Percentiles rank a stretch among this genome's conserved stretches.
Conservation (phyloP, 2,888 invertebrate genomes). For the Cyclophora albipunctata region DNA sequence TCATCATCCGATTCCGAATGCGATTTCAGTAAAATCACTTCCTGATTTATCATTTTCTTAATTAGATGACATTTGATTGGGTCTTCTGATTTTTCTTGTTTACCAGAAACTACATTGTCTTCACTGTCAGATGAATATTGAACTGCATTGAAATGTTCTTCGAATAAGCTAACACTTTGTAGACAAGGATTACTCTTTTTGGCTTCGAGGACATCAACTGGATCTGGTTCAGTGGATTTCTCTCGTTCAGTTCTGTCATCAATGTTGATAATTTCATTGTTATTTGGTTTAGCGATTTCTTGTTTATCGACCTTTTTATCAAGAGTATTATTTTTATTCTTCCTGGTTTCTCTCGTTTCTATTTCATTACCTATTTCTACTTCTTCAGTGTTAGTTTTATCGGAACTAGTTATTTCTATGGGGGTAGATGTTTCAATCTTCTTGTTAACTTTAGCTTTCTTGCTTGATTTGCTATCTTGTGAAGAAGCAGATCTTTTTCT, state of each 20-base stretch:
- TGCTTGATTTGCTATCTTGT: conserved; percentile 4
- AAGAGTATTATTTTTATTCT: conserved; percentile 3
- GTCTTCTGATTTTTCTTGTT: conserved; percentile 7
- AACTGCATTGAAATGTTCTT: conserved; percentile 38
- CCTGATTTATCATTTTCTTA: conserved; percentile 8
- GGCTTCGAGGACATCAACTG: too few relatives aligned
- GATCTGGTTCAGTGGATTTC: too few relatives aligned
- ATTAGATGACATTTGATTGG: conserved; percentile 2
- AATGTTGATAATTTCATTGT: background rate
- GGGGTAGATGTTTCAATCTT: too few relatives aligned
- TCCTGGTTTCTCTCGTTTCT: conserved; percentile 15
- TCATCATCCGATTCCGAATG: conserved; percentile 36
- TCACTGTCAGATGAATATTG: conserved; percentile 21
- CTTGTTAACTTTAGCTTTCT: conserved; percentile 9
- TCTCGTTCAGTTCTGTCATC: too few relatives aligned
- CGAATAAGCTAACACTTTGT: conserved; percentile 51
- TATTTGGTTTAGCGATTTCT: conserved; percentile 1
- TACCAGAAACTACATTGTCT: background rate
- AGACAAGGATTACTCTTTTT: conserved; percentile 41
- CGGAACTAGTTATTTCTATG: conserved; percentile 1
- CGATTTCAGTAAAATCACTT: conserved; percentile 35
- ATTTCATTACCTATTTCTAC: conserved; percentile 7
- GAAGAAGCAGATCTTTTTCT: conserved; percentile 13
- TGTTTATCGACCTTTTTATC: background rate
- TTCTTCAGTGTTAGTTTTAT: conserved; percentile 7